Percentiles rank a stretch among this genome's conserved stretches.
phyloP scores from a whole-genome alignment of 2,797 vertebrate genomes.

The Mormyrops attenuatus region DNA sequence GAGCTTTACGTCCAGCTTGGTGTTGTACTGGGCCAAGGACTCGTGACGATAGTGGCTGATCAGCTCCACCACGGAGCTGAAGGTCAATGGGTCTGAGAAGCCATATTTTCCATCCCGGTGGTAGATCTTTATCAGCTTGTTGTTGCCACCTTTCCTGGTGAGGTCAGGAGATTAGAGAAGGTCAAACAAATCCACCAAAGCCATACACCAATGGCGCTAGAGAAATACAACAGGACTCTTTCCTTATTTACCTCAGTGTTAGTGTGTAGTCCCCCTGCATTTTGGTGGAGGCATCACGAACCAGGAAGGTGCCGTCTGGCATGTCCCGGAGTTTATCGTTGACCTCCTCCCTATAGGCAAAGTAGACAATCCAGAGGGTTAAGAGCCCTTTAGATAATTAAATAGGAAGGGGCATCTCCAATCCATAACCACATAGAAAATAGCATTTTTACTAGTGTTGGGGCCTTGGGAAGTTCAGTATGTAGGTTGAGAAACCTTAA shows the following conservation, averaged over 20 bases:
- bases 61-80: conserved; percentile 87
- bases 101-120: conserved; percentile 86
- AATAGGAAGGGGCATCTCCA: not conserved
- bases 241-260: conserved; percentile 56
- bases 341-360: conserved; percentile 79
- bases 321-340: conserved; percentile 90
- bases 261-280: conserved; percentile 94
- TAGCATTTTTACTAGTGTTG: not conserved
- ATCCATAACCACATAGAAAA: not conserved
- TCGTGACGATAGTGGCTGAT: conserved; percentile 89
- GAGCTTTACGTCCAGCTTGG: conserved; percentile 87
- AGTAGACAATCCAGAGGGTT: conserved; percentile 2
- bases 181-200: not conserved
- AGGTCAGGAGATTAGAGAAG: conserved; percentile 12
- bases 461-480: not conserved
- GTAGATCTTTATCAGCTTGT: conserved; percentile 96
- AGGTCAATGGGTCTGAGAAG: conserved; percentile 90
- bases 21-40: conserved; percentile 91
- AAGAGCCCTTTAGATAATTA: not conserved
- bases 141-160: conserved; percentile 90
- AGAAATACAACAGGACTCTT: not conserved
- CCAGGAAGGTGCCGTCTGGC: conserved; percentile 92
- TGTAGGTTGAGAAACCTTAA: not conserved
- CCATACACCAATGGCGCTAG: not conserved
- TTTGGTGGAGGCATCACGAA: conserved; percentile 89